phyloP scores from a whole-genome alignment of 2,113 vertebrate genomes.

The Cryptomyrus ogoouensis region DNA sequence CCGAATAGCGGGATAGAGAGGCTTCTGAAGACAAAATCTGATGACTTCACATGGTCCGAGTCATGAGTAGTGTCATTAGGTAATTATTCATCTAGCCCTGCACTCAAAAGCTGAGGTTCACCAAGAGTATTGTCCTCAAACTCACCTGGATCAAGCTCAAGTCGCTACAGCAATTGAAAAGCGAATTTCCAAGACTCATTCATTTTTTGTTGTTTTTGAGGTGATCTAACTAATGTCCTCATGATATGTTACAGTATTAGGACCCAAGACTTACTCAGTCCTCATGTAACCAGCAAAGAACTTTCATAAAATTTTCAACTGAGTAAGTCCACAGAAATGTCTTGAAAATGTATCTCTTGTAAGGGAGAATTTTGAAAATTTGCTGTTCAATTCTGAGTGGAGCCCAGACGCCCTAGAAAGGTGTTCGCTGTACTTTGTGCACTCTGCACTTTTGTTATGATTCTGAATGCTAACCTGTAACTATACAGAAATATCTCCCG shows the following conservation, averaged over 20 bases:
- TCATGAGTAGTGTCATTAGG: neutral
- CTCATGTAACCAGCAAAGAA: neutral
- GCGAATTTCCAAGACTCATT: neutral
- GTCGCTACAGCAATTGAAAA: neutral
- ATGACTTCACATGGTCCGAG: neutral
- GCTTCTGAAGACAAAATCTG: neutral
- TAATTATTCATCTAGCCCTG: neutral
- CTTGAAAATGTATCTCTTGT: neutral
- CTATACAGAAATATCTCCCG: neutral
- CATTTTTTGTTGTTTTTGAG: neutral
- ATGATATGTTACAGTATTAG: neutral
- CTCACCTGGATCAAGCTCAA: neutral
- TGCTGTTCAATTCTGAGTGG: neutral
- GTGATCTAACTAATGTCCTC: neutral
- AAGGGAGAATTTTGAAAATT: neutral
- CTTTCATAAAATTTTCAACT: neutral
- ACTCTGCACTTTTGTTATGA: neutral
- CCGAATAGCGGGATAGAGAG: neutral
- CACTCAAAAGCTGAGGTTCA: neutral
- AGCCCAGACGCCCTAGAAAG: neutral
- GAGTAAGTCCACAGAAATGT: neutral
- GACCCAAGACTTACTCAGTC: neutral
- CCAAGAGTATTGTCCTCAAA: neutral
- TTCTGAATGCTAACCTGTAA: neutral
- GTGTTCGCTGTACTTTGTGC: neutral